A percentile compares a stretch with the other conserved stretches of the same genome.
phyloP scores from a whole-genome alignment of 2,888 invertebrate genomes.

The Sarcophaga caerulescens region DNA sequence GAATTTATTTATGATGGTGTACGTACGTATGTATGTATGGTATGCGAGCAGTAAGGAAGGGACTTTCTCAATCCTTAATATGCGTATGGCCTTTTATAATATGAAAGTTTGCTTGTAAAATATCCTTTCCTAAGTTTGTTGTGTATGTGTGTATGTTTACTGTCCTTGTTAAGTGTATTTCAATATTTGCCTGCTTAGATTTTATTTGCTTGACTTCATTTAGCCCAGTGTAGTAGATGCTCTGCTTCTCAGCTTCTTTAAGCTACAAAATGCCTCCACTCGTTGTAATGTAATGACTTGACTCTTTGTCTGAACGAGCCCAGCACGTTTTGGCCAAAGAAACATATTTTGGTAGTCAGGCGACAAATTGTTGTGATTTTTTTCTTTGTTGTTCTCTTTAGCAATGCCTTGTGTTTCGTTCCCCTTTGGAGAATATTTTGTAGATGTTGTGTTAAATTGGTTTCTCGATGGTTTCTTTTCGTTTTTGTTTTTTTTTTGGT shows the following conservation, averaged over 20 bases:
- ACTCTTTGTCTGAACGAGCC: constrained; percentile 39
- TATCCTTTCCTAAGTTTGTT: constrained; percentile 39
- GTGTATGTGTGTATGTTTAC: not conserved
- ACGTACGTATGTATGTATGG: no score
- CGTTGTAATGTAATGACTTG: constrained; percentile 11
- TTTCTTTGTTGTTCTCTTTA: not conserved
- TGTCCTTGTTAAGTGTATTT: constrained; percentile 59
- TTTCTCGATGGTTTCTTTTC: constrained; percentile 39
- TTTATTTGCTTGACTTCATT: constrained; percentile 68
- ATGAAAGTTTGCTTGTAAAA: not conserved
- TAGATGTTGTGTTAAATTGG: constrained; percentile 45
- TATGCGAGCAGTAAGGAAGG: no score
- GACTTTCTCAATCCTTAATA: constrained; percentile 10
- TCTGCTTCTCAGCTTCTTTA: constrained; percentile 7
- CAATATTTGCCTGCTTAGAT: constrained; percentile 63
- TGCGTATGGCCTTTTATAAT: constrained; percentile 25
- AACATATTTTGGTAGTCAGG: constrained; percentile 63
- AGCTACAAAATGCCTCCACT: constrained; percentile 13
- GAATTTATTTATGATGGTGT: constrained; percentile 33
- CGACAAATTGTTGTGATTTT: constrained; percentile 64
- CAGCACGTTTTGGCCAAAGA: constrained; percentile 38
- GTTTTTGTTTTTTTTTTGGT: constrained; percentile 15
- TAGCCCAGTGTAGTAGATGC: constrained; percentile 39
- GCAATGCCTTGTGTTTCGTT: not conserved
- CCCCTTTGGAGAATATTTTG: not conserved